Evolutionary conservation across 2,888 invertebrate species (phyloP).

Genomic region (Morinoia aosen): DNA sequence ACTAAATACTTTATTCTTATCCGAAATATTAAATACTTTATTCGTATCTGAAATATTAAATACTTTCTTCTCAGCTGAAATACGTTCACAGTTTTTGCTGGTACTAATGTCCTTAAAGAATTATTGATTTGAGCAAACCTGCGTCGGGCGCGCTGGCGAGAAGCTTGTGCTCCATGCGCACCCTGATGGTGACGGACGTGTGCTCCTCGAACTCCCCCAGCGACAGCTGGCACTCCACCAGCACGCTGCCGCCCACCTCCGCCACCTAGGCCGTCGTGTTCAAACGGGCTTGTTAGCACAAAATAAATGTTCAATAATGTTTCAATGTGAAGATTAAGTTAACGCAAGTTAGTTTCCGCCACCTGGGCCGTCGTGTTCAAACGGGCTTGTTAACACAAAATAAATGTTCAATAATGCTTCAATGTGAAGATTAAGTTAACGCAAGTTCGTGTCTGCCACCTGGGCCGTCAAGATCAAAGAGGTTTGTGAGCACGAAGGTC

Average conservation of each 20-base stretch:
- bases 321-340: neutral
- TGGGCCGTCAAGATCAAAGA: neutral
- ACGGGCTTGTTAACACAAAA: neutral
- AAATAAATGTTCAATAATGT: neutral
- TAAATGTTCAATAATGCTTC: neutral
- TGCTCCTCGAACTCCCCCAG: conserved; percentile 50
- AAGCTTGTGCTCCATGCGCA: conserved; percentile 40
- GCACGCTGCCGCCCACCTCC: conserved; percentile 44
- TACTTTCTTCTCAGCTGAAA: too few species aligned
- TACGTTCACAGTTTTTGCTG: too few species aligned
- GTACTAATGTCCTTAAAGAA: too few species aligned
- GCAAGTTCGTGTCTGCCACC: neutral
- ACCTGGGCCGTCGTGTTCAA: neutral
- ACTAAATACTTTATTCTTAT: too few species aligned
- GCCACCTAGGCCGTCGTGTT: neutral
- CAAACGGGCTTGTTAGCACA: neutral
- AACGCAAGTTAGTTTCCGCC: neutral
- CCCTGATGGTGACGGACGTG: neutral
- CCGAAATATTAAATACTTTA: too few species aligned
- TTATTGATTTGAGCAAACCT: neutral
- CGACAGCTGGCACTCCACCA: conserved; percentile 22
- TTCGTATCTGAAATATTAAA: too few species aligned
- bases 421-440: neutral
- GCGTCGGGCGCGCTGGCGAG: conserved; percentile 33
- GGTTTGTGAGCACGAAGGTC: neutral